Evolutionary conservation across 2,113 vertebrate genomes (phyloP).

Genomic region (Solea solea): DNA sequence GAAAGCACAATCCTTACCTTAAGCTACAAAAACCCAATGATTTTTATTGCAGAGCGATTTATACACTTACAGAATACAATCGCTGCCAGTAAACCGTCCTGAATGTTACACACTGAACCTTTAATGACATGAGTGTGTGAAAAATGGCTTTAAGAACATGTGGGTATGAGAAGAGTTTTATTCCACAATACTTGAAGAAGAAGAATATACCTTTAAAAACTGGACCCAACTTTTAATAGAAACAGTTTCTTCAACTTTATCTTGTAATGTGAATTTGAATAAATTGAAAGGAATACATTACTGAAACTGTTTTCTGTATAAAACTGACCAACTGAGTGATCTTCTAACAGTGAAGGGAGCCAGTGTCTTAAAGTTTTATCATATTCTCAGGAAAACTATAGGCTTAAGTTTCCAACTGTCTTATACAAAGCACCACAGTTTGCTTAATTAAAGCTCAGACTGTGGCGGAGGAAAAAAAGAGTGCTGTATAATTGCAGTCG

Average conservation of each 20-base stretch:
- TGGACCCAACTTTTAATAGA: background rate
- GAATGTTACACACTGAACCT: no score
- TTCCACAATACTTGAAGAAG: conserved; percentile 20
- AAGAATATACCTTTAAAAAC: conserved; percentile 6
- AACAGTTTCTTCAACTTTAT: conserved; percentile 37
- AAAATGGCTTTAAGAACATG: no score
- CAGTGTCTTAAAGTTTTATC: no score
- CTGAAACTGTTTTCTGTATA: conserved; percentile 24
- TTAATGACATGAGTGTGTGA: no score
- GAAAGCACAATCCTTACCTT: no score
- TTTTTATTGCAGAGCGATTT: no score
- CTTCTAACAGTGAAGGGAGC: background rate
- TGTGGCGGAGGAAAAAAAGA: background rate
- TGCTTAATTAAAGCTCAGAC: background rate
- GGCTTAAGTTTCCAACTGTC: no score
- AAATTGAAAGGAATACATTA: conserved; percentile 35
- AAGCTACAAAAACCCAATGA: no score
- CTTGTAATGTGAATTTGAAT: conserved; percentile 30
- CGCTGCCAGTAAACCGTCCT: no score
- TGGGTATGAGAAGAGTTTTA: conserved; percentile 21
- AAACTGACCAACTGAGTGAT: conserved; percentile 17
- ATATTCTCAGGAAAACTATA: no score
- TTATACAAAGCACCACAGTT: no score
- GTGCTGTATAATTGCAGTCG: conserved; percentile 3
- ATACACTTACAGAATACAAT: no score